Percentiles rank a stretch among this genome's conserved stretches.
phyloP scores from a whole-genome alignment of 2,797 vertebrate genomes.

The Bradypodion pumilum region DNA sequence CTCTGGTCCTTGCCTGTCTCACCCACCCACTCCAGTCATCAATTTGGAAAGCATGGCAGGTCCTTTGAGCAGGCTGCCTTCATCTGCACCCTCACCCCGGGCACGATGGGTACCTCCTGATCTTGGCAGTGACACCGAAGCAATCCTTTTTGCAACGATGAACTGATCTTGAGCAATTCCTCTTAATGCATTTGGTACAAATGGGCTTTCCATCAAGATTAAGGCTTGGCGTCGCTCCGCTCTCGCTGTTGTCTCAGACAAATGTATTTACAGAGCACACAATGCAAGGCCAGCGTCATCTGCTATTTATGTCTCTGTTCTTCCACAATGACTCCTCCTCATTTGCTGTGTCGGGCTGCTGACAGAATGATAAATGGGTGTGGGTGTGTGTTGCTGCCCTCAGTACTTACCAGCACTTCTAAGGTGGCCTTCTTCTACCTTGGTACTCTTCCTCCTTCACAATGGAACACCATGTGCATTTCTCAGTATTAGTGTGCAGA shows the following conservation, averaged over 20 bases:
- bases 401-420: background rate
- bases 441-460: fast-evolving
- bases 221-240: constrained; percentile 1
- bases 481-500: no score
- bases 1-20: background rate
- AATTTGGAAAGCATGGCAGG: background rate
- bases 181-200: constrained; percentile 8
- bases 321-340: fast-evolving
- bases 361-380: background rate
- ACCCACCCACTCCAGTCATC: background rate
- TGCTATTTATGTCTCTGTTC: background rate
- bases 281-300: fast-evolving
- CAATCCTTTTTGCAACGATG: constrained; percentile 25
- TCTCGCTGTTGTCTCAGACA: constrained; percentile 1
- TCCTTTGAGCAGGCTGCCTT: background rate
- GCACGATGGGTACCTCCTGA: constrained; percentile 4
- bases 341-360: no score
- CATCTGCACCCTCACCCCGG: background rate
- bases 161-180: constrained; percentile 22
- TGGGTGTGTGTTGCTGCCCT: background rate
- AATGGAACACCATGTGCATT: background rate
- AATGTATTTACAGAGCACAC: background rate
- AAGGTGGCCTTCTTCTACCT: background rate
- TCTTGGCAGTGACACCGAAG: constrained; percentile 32
- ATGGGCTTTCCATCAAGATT: constrained; percentile 43